These are phyloP conservation scores for Scaptomyza cyrtandrae DNA, from an alignment of 2,888 invertebrate species.

Conservation along the genomic window DNA sequence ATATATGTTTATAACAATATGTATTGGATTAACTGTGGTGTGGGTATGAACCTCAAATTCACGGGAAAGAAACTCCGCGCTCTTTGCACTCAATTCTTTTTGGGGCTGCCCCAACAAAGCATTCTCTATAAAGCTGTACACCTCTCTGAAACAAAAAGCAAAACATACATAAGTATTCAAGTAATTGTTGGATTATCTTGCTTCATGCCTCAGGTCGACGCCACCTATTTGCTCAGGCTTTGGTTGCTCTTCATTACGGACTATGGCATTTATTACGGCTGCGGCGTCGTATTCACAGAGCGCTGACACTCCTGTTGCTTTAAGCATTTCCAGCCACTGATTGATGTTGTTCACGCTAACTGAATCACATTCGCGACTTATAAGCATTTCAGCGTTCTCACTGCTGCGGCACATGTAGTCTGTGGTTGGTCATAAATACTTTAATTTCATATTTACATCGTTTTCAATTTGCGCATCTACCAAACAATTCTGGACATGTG, in stretches of 20 bases:
- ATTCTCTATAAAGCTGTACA: constrained; percentile 79
- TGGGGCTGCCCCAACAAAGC: constrained; percentile 81
- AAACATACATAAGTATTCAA: neutral
- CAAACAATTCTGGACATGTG: constrained; percentile 20
- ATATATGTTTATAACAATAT: neutral
- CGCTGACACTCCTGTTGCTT: constrained; percentile 44
- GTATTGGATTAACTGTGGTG: no score
- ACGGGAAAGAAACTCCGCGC: constrained; percentile 67
- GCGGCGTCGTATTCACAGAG: constrained; percentile 76
- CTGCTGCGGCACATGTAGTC: constrained; percentile 67
- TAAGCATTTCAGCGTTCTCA: constrained; percentile 58
- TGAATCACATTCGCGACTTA: constrained; percentile 74
- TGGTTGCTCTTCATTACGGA: constrained; percentile 68
- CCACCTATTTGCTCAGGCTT: constrained; percentile 42
- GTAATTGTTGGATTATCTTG: neutral
- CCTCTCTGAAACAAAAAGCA: constrained; percentile 57
- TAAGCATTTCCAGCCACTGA: constrained; percentile 75
- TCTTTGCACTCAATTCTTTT: constrained; percentile 58
- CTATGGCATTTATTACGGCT: constrained; percentile 69
- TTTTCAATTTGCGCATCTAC: constrained; percentile 25
- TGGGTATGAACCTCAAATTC: constrained; percentile 74
- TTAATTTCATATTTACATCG: neutral
- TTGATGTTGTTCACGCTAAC: constrained; percentile 71
- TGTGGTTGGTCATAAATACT: constrained; percentile 24
- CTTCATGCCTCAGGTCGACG: constrained; percentile 48